Evolutionary conservation across 2,888 invertebrate species (phyloP).

Genomic region (Blera fallax): DNA sequence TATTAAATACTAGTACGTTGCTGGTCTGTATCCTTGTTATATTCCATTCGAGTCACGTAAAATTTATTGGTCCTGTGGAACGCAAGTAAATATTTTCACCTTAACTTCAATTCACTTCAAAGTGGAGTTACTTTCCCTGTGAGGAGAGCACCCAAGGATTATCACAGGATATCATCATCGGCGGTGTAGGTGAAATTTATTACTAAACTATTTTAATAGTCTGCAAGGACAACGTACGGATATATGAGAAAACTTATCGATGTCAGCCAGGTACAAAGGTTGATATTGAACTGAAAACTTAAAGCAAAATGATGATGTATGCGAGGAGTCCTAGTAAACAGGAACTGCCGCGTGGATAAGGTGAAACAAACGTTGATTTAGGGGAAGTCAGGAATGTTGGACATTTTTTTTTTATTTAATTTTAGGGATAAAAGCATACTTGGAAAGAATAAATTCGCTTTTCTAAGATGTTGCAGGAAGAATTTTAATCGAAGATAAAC

Average conservation of each 20-base stretch:
- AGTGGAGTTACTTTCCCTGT: slow-evolving; percentile 7
- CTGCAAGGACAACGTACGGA: slow-evolving; percentile 5
- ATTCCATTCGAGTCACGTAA: slow-evolving; percentile 53
- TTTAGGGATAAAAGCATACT: slow-evolving; percentile 49
- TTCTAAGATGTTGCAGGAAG: slow-evolving; percentile 15
- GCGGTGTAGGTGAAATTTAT: slow-evolving; percentile 40
- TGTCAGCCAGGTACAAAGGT: slow-evolving; percentile 31
- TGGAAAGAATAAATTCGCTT: slow-evolving; percentile 53
- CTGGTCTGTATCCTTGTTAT: slow-evolving; percentile 1
- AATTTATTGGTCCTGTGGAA: slow-evolving; percentile 42
- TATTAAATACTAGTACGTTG: slow-evolving; percentile 59
- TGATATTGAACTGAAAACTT: slow-evolving; percentile 41
- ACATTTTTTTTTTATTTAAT: slow-evolving; percentile 66
- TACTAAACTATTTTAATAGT: slow-evolving; percentile 68
- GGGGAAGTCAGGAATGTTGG: slow-evolving; percentile 30
- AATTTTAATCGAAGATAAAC: slow-evolving; percentile 45
- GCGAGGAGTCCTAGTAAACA: slow-evolving; percentile 10
- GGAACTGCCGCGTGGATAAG: not conserved
- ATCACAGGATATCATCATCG: slow-evolving; percentile 37
- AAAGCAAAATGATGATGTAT: slow-evolving; percentile 18
- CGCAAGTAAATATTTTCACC: slow-evolving; percentile 23
- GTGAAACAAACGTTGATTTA: slow-evolving; percentile 41
- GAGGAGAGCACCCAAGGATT: slow-evolving; percentile 1
- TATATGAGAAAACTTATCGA: slow-evolving; percentile 57
- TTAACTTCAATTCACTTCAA: slow-evolving; percentile 31